Conservation (phyloP, 1,140 invertebrate genomes). For the Palaemon carinicauda region DNA sequence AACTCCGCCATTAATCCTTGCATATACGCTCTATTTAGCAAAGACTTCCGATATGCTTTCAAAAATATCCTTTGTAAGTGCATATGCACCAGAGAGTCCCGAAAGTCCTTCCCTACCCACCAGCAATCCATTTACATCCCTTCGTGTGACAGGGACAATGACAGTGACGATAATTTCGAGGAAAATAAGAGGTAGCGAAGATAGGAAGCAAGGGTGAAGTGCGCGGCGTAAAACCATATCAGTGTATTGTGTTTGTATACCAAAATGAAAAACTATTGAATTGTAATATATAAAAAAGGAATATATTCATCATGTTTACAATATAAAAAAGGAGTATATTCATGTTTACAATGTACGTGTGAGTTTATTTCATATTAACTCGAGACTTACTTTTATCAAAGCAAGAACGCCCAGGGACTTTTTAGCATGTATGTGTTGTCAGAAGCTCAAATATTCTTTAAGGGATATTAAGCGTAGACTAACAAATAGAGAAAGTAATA, state of each 20-base stretch:
- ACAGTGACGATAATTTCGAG: constrained; percentile 54
- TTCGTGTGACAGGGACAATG: constrained; percentile 62
- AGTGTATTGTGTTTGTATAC: neutral
- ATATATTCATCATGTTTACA: too few relatives aligned
- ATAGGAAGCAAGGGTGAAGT: neutral
- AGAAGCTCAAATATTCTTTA: too few relatives aligned
- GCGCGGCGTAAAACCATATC: neutral
- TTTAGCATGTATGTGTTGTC: too few relatives aligned
- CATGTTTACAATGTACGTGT: too few relatives aligned
- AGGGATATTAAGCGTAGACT: too few relatives aligned
- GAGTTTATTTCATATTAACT: too few relatives aligned
- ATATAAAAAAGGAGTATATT: too few relatives aligned
- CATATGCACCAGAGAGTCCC: constrained; percentile 69
- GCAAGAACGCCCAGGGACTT: too few relatives aligned
- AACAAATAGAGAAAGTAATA: too few relatives aligned
- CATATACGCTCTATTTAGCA: constrained; percentile 91
- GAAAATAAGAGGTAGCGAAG: constrained; percentile 5
- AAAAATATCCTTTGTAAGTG: constrained; percentile 88
- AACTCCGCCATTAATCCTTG: constrained; percentile 95
- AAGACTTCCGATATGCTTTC: constrained; percentile 91
- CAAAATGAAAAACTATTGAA: neutral
- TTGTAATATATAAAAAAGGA: too few relatives aligned
- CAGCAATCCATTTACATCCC: constrained; percentile 61
- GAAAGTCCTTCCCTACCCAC: constrained; percentile 58
- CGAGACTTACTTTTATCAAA: too few relatives aligned